Base-by-base conservation (phyloP, 2,113 vertebrate species). In the Echinops telfairi region DNA sequence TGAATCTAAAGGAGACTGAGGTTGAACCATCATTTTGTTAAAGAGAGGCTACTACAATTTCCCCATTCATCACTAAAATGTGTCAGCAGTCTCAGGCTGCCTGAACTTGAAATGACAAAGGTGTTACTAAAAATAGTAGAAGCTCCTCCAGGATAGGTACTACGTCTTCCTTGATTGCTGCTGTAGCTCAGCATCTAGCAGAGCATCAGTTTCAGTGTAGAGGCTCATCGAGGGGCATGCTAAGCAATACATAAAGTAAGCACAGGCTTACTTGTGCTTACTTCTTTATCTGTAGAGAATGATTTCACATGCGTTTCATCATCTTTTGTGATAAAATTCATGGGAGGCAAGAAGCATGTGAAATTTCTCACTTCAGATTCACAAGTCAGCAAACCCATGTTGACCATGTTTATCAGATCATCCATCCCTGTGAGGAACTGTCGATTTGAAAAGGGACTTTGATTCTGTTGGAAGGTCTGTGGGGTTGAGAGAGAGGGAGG, bases 51-150 rank as follows among this genome's bases (percentile, higher is more conserved):
- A 78, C 19, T 83, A 80, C 31, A 80, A 47, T 93, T 93, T 94
- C 27, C 86, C n/a, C 23, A 82, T 96, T 81, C 93, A 92, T 91
- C 76, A 93, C 23, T 40, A 94, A 93, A 90, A 92, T 83, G 83
- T 77, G 76, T 86, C 83, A 90, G 60, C 17, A 78, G 14, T 66
- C 7, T 62, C 27, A 71, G 22, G n/a, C 27, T 93, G 9, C 47
- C 70, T 80, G 43, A 96, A 88, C 20, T 36, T 83, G n/a, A 43
- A 90, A 47, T 82, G 87, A 79, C 77, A 87, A 84, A 94, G 31
- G 14, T 84, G 57, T 94, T 94, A 57, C 31, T 89, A 92, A 90
- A 90, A 93, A 38, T 75, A 92, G 68, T 57, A 47, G 17, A 81
- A 70, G 22, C 25, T 77, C 43, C 11, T 27, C 62, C 60, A 91